Evolutionary conservation across 1,140 invertebrate genomes (phyloP).

Genomic region (Heliconius hermathena): DNA sequence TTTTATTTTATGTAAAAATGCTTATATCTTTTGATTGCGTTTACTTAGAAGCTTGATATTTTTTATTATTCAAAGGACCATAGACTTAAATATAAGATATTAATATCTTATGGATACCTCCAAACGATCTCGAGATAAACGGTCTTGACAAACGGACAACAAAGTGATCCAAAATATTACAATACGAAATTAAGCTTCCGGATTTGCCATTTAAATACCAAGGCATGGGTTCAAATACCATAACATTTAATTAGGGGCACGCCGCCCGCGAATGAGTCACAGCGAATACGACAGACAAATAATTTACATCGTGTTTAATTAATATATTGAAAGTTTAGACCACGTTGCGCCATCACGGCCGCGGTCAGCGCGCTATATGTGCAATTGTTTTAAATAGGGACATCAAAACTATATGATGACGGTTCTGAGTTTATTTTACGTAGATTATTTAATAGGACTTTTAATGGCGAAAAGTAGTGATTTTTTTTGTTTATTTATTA

Average conservation of each 20-base stretch:
- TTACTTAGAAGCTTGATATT: too few species aligned
- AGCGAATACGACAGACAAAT: conserved; percentile 17
- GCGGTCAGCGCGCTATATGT: not conserved
- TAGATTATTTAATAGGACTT: not conserved
- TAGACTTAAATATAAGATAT: too few species aligned
- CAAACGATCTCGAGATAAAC: too few species aligned
- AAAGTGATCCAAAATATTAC: not conserved
- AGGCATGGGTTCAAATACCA: not conserved
- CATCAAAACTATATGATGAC: conserved; percentile 1
- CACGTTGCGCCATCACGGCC: conserved; percentile 6
- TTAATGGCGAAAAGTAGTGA: not conserved
- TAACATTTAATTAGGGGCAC: conserved; percentile 8
- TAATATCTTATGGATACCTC: too few species aligned
- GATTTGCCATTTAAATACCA: not conserved
- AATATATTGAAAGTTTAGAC: conserved; percentile 18
- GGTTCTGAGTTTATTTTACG: not conserved
- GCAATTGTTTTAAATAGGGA: conserved; percentile 1
- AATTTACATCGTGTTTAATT: conserved; percentile 6
- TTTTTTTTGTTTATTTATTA: too few species aligned
- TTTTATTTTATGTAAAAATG: too few species aligned
- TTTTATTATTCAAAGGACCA: too few species aligned
- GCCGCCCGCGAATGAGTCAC: conserved; percentile 11
- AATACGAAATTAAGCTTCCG: not conserved
- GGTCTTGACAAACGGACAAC: too few species aligned
- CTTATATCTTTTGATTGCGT: too few species aligned